Conservation (phyloP, 1,140 invertebrate genomes). For the Bombus picipes region DNA sequence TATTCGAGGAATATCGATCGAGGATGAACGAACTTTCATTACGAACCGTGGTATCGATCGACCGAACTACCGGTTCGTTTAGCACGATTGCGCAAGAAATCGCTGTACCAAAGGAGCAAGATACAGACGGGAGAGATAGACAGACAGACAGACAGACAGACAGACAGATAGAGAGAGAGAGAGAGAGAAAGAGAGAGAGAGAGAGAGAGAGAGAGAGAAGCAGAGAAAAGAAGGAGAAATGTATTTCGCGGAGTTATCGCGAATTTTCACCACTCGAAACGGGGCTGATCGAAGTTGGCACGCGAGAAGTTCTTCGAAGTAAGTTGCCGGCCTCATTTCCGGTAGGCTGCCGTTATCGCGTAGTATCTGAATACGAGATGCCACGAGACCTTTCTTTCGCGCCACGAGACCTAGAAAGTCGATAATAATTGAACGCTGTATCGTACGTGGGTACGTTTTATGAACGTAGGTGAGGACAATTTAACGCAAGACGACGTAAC, state of each 20-base stretch:
- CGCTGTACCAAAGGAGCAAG: neutral
- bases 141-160: neutral
- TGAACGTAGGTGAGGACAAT: conserved; percentile 58
- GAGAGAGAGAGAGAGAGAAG: too few relatives aligned
- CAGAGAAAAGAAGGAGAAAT: neutral
- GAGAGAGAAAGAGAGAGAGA: too few relatives aligned
- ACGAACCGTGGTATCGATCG: too few relatives aligned
- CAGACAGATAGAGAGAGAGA: too few relatives aligned
- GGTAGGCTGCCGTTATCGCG: conserved; percentile 19
- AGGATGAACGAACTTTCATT: neutral
- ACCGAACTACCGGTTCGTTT: neutral
- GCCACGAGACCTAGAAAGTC: conserved; percentile 32
- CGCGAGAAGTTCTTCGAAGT: conserved; percentile 27
- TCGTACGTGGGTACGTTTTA: conserved; percentile 53
- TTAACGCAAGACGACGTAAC: conserved; percentile 38
- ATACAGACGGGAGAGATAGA: too few relatives aligned
- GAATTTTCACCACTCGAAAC: conserved; percentile 16
- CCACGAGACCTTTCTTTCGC: conserved; percentile 11
- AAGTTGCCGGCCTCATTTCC: neutral
- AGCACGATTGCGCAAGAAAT: conserved; percentile 16
- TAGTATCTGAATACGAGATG: neutral
- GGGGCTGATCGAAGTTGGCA: conserved; percentile 17
- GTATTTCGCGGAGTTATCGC: neutral
- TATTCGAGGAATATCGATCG: neutral
- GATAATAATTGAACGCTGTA: conserved; percentile 19